phyloP scores from a whole-genome alignment of 2,113 vertebrate species.

The Lepus europaeus region DNA sequence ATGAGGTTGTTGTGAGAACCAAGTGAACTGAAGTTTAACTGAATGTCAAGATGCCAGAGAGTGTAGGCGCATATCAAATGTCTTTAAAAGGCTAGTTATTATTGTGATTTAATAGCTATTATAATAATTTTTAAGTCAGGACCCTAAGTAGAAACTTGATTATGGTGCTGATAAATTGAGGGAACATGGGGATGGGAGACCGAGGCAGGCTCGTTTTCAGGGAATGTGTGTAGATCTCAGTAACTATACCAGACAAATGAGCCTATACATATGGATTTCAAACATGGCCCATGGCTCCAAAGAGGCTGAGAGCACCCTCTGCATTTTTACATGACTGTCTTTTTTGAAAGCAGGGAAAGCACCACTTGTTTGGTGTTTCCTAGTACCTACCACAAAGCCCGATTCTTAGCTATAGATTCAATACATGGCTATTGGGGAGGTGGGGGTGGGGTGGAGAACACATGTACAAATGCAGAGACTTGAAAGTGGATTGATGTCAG shows the following conservation, averaged over 20 bases:
- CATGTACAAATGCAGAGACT: background rate
- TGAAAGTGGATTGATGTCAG: background rate
- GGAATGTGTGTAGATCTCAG: background rate
- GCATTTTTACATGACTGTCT: background rate
- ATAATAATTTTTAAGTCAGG: conserved; percentile 14
- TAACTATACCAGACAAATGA: background rate
- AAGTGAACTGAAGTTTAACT: background rate
- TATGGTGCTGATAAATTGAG: background rate
- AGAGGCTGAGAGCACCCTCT: background rate
- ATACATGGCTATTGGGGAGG: background rate
- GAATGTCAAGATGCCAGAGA: conserved; percentile 25
- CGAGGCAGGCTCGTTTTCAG: background rate
- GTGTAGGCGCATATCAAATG: background rate
- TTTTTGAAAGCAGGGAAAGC: background rate
- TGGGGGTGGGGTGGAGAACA: background rate
- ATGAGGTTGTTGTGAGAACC: background rate
- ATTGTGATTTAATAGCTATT: background rate
- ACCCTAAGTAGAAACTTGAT: background rate
- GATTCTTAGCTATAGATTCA: background rate
- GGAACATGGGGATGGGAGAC: background rate
- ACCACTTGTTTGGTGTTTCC: background rate
- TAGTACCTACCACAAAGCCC: background rate
- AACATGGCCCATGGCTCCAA: background rate
- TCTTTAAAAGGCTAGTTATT: conserved; percentile 26
- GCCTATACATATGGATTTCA: too few species aligned